These are phyloP conservation scores for Ectobius pallidus DNA, from an alignment of 2,888 invertebrate genomes.

Conservation along the genomic window DNA sequence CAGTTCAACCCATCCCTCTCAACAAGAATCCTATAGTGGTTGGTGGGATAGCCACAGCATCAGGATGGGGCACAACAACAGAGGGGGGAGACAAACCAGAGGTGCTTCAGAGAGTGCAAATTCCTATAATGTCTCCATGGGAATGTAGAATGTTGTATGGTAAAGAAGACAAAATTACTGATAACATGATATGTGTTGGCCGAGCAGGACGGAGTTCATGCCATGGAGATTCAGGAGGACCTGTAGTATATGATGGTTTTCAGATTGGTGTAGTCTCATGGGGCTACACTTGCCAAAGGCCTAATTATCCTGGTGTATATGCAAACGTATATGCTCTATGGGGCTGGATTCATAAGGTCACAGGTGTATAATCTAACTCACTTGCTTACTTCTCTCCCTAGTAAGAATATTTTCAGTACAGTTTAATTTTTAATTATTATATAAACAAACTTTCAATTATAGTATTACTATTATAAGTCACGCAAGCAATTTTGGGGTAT, in stretches of 20 bases:
- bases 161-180: background rate
- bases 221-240: background rate
- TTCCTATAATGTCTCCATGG: background rate
- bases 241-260: background rate
- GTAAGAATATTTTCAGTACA: too few relatives aligned
- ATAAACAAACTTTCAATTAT: too few relatives aligned
- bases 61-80: background rate
- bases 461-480: too few relatives aligned
- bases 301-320: background rate
- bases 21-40: background rate
- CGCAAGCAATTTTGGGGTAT: too few relatives aligned
- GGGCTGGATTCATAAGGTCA: background rate
- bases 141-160: background rate
- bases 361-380: too few relatives aligned
- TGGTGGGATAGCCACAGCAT: background rate
- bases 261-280: background rate
- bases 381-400: too few relatives aligned
- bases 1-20: background rate
- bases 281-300: background rate
- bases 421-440: too few relatives aligned
- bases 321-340: background rate
- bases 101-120: background rate
- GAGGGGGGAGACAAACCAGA: background rate
- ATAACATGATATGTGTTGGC: background rate
- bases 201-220: background rate